phyloP scores from a whole-genome alignment of 1,140 invertebrate species.

The Megalopta genalis region DNA sequence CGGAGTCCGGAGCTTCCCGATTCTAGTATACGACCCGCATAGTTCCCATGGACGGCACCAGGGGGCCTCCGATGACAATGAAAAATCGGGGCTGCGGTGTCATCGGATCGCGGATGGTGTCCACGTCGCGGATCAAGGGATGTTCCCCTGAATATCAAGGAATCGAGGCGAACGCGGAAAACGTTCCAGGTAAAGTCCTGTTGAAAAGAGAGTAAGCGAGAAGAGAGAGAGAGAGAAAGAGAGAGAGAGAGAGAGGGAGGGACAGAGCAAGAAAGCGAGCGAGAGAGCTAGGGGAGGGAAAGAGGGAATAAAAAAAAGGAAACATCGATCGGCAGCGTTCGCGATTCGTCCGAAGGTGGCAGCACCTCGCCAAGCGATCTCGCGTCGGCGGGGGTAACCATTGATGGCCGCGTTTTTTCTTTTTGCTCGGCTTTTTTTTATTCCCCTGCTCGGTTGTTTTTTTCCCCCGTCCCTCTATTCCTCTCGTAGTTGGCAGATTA shows the following conservation, averaged over 20 bases:
- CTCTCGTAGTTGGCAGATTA: slow-evolving; percentile 73
- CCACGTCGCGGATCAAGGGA: neutral
- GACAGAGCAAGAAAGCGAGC: too few species aligned
- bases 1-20: neutral
- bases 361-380: slow-evolving; percentile 76
- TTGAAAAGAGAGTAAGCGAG: neutral
- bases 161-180: slow-evolving; percentile 1
- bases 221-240: too few species aligned
- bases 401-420: slow-evolving; percentile 77
- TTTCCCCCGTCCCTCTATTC: slow-evolving; percentile 38
- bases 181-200: slow-evolving; percentile 7
- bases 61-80: neutral
- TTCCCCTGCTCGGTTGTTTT: neutral
- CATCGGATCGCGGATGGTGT: neutral
- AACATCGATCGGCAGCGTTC: slow-evolving; percentile 74
- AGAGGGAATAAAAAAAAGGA: neutral
- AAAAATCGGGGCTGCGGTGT: neutral
- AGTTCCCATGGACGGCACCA: too few species aligned
- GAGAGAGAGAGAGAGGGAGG: neutral
- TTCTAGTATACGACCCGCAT: neutral
- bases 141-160: neutral
- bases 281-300: too few species aligned
- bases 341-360: slow-evolving; percentile 70
- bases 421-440: slow-evolving; percentile 11
- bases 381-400: slow-evolving; percentile 65